Base-by-base conservation (phyloP, 1,140 invertebrate genomes). In the Drosophila eugracilis region DNA sequence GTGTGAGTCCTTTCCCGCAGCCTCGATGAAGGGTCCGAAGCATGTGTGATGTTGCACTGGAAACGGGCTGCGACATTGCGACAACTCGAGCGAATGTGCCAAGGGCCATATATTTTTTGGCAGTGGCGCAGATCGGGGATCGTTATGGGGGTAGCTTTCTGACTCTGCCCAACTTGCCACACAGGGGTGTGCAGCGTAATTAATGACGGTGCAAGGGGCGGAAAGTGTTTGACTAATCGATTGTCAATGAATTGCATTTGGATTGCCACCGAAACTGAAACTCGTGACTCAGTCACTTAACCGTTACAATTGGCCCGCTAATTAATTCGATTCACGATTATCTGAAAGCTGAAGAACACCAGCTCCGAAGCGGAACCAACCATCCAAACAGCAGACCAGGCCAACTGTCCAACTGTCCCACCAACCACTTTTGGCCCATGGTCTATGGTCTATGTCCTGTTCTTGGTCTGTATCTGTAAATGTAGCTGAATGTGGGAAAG, bases 201-300 rank as follows among this genome's bases (percentile, higher is more conserved):
- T 84, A 84, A 84, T 86, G 76, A 74, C 60, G 47, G 72, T 53
- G 47, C 39, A 36, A 50, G 78, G 54, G 53, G 80, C 81, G 83
- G 77, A 86, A 85, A 85, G 81, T 81, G 80, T 86, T 86, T 85
- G 80, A 86, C 81, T 86, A 85, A 85, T 85, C 83, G 80, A 85
- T 85, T 85, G 81, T 77, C 83, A 77, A 85, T 85, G 80, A 85
- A 86, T 86, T 85, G 84, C 81, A 85, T 79, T 86, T 57, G 59
- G 66, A 85, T 85, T 85, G 53, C 57, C 37, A 53, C 54, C 36
- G 28, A 41, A 48, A 53, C 45, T 67, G 28, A 41, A 48, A 53
- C 45, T 67, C 63, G 63, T 71, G 57, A 73, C 60, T 80, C 76
- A 86, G 52, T 80, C 81, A 84, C 77, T 83, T 77, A 76, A 65